phyloP scores from a whole-genome alignment of 2,113 vertebrate species.

The Chaenogobius annularis region DNA sequence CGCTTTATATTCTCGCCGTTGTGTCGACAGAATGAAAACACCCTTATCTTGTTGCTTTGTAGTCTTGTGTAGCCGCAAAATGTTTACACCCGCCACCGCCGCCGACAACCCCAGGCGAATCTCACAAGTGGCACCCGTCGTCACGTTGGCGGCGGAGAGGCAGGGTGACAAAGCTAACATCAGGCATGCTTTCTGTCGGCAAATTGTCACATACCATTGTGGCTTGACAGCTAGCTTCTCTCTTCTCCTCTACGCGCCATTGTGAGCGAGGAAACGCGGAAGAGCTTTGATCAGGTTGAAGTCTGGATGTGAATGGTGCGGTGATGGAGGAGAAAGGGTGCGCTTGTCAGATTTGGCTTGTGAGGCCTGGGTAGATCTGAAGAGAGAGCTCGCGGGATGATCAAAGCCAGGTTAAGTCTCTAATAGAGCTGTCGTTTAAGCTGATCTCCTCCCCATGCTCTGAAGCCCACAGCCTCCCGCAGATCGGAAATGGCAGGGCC shows the following conservation, averaged over 20 bases:
- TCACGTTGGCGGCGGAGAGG: slow-evolving; percentile 16
- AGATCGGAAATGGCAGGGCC: slow-evolving; percentile 21
- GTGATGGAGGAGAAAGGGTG: neutral
- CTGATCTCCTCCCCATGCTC: slow-evolving; percentile 69
- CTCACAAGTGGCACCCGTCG: slow-evolving; percentile 35
- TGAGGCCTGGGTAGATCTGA: slow-evolving; percentile 66
- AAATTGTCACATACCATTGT: slow-evolving; percentile 38
- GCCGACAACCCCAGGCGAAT: slow-evolving; percentile 27
- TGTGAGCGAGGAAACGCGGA: slow-evolving; percentile 30
- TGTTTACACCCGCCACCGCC: slow-evolving; percentile 17
- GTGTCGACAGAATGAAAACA: slow-evolving; percentile 12
- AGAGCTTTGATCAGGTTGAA: slow-evolving; percentile 72
- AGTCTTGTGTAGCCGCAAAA: slow-evolving; percentile 15
- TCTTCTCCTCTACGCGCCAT: slow-evolving; percentile 22
- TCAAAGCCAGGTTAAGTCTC: slow-evolving; percentile 82
- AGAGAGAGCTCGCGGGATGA: slow-evolving; percentile 72
- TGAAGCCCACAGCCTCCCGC: slow-evolving; percentile 43
- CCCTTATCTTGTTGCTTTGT: slow-evolving; percentile 24
- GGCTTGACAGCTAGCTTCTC: slow-evolving; percentile 44
- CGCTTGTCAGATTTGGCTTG: slow-evolving; percentile 76
- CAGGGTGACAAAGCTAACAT: slow-evolving; percentile 43
- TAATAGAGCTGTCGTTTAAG: slow-evolving; percentile 78
- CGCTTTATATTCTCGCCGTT: slow-evolving; percentile 19
- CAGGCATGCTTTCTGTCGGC: slow-evolving; percentile 39
- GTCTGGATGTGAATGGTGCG: slow-evolving; percentile 34